Conservation (phyloP, 1,140 invertebrate species). For the Wasmannia auropunctata region DNA sequence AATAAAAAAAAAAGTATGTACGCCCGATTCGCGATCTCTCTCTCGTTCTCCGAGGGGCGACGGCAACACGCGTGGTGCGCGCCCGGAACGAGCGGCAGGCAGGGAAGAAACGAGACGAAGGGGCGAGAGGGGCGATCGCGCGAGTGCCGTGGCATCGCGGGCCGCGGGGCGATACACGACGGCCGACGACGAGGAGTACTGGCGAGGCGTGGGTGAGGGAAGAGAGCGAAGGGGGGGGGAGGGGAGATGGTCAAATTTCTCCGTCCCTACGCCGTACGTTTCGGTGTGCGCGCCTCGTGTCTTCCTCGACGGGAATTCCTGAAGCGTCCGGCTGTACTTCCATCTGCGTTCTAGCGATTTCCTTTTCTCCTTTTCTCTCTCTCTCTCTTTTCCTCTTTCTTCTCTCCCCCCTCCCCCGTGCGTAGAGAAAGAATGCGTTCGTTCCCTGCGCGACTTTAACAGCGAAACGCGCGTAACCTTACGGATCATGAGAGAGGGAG, state of each 20-base stretch:
- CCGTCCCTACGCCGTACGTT: background rate
- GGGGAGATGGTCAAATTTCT: conserved; percentile 36
- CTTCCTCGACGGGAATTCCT: background rate
- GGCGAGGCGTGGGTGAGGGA: background rate
- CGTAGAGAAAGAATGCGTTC: background rate
- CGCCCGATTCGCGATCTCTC: background rate
- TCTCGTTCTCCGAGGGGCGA: background rate
- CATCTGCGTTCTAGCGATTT: background rate
- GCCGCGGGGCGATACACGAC: too few relatives aligned
- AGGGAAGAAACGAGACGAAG: background rate
- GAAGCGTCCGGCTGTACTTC: background rate
- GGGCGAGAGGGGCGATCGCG: background rate
- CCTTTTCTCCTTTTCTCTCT: background rate
- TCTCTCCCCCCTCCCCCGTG: background rate
- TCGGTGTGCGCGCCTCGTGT: background rate
- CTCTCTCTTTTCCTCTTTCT: background rate
- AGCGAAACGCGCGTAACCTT: background rate
- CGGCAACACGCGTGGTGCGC: too few relatives aligned
- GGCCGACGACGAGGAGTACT: too few relatives aligned
- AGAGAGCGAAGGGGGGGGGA: background rate
- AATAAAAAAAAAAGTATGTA: too few relatives aligned
- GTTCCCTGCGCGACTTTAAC: background rate
- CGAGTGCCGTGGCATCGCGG: too few relatives aligned
- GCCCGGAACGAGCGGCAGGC: too few relatives aligned
- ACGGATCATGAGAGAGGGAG: background rate